A percentile compares a stretch with the other conserved stretches of the same genome.
These are phyloP conservation scores for Lutraria rhynchaena DNA, from an alignment of 1,140 invertebrate genomes.

Conservation along the genomic window DNA sequence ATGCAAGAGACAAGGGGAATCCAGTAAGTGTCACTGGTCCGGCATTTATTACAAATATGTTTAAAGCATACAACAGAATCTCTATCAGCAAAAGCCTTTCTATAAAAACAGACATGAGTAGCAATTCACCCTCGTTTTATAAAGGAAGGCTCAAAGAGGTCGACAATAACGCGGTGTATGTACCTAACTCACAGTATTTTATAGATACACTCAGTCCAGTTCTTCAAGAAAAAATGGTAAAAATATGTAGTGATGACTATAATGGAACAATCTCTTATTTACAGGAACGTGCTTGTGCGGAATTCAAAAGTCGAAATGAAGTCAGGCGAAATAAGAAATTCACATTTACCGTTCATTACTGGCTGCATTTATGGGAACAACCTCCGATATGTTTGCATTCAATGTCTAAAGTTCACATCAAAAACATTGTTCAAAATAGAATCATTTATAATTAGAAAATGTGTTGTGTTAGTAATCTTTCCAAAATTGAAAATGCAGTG, in stretches of 20 bases:
- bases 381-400: background rate
- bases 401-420: background rate
- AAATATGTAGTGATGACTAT: background rate
- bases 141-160: background rate
- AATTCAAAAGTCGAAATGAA: background rate
- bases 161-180: slow-evolving; percentile 4
- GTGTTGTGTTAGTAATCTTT: too few relatives aligned
- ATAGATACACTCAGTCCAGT: background rate
- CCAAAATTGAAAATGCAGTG: too few relatives aligned
- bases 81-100: background rate
- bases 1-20: background rate
- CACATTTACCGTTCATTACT: slow-evolving; percentile 31
- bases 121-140: slow-evolving; percentile 6
- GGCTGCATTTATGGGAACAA: background rate
- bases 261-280: background rate
- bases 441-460: background rate
- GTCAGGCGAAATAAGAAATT: slow-evolving; percentile 14
- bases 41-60: background rate
- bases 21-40: background rate
- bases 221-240: background rate
- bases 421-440: background rate
- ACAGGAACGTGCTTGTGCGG: background rate
- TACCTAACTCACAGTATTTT: slow-evolving; percentile 34
- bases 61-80: slow-evolving; percentile 3
- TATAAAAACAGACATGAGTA: background rate